Evolutionary conservation across 2,888 invertebrate species (phyloP), one percentile per base, ranked within the genome.

Genomic region (Eupithecia exiguata): DNA sequence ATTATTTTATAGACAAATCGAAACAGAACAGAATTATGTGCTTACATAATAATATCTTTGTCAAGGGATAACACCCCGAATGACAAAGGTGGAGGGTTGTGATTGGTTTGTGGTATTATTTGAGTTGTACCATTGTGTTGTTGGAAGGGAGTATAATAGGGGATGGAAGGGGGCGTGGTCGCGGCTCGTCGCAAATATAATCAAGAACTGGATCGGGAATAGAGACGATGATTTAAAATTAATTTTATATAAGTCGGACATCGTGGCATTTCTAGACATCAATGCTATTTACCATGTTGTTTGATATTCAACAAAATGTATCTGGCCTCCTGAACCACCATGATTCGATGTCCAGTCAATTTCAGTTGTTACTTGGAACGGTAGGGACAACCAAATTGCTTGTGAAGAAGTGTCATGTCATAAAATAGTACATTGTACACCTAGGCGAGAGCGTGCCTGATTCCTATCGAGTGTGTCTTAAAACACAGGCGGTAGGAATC

Each of bases 1-100:
- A 94, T 94, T 94, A 94, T 94, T 93, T 93, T 91, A 93, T 93
- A 91, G 90, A 91, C 91, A 92, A 92, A 90, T 90, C 90, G 84
- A 89, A 89, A 90, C 87, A 85, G 81, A 84, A 84, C 84, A 78
- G 81, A 81, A 82, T 86, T 86, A 87, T 86, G 84, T 87, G 85
- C 86, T 88, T 87, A 89, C 84, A 86, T 87, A 87, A 84, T 83
- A 78, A 79, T 78, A 63, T 69, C 49, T 25, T 30, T 21, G 25
- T 10, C 72, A 74, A 46, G 25, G 25, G n/a, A 70, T 35, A 77
- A 77, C 80, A 73, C 72, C 49, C 81, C 74, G 84, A 81, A 40
- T 0, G 0, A 0, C 12, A n/a, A 12, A 0, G 0, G 0, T 0
- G 35, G 87, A 89, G 75, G 80, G 84, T 81, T 76, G 53, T 83